Evolutionary conservation across 2,888 invertebrate genomes (phyloP), one percentile per base, ranked within the genome.

Genomic region (Pantelozetes paolii): DNA sequence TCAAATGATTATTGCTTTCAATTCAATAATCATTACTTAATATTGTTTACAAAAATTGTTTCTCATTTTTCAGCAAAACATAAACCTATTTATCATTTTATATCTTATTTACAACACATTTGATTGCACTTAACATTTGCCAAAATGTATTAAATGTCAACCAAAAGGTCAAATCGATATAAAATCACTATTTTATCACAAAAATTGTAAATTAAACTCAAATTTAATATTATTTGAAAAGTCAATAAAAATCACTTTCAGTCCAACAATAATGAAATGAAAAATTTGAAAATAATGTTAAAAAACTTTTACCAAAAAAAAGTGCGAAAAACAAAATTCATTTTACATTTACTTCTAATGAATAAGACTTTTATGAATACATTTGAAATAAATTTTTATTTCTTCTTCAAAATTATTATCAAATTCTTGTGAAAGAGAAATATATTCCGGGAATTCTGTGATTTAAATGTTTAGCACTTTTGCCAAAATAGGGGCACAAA

Each of bases 151-250:
- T 50, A 50, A 50, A 50, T 50, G 50, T 50, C 50, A 50, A 20
- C 15, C 45, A 13, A 50, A 20, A 50, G 50, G 50, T 50, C 50
- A 50, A 50, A 50, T 50, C 50, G 50, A 50, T 50, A 50, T 50
- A 50, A 50, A 20, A 20, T 50, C 5, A 2, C n/a, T 15, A 20
- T 50, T 50, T 20, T 50, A 20, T 50, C 20, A 3, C 50, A 50
- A 50, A 45, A 13, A n/a, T 45, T 13, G n/a, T n/a, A 45, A n/a
- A 45, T 45, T 45, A 18, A 2, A 45, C 15, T 13, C 45, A 45
- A 45, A 45, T 18, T 2, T n/a, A 45, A n/a, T 9, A 40, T 40
- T 9, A 40, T 9, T 40, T 18, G n/a, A 45, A 18, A 45, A 45
- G n/a, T 45, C 45, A n/a, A 45, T 45, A 45, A 45, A 45, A 8